Conservation (phyloP, 2,888 invertebrate species). For the Carabus problematicus region DNA sequence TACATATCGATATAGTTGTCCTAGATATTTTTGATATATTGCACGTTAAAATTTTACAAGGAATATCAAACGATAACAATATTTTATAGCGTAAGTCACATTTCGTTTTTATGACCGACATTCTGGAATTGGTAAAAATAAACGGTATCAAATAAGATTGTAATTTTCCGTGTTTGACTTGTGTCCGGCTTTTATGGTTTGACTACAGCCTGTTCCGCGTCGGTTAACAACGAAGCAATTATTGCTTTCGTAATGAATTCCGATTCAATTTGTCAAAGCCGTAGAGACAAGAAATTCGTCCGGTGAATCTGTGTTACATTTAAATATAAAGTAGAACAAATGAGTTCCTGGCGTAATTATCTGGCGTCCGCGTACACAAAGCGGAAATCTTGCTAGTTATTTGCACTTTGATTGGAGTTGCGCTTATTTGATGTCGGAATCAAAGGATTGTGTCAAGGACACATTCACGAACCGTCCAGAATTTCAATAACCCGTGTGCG, state of each 20-base stretch:
- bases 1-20: too few species aligned
- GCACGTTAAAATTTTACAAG: too few species aligned
- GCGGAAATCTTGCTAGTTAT: conserved; percentile 29
- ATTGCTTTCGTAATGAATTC: too few species aligned
- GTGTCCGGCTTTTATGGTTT: conserved; percentile 13
- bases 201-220: not conserved
- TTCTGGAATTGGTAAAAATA: too few species aligned
- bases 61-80: too few species aligned
- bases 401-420: conserved; percentile 40
- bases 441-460: conserved; percentile 15
- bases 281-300: not conserved
- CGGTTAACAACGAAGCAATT: too few species aligned
- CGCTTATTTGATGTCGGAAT: conserved; percentile 34
- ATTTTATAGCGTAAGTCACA: too few species aligned
- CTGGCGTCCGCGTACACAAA: conserved; percentile 1
- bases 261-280: too few species aligned
- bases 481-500: conserved; percentile 30
- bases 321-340: conserved; percentile 7
- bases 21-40: too few species aligned
- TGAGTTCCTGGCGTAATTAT: conserved; percentile 1
- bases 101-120: too few species aligned
- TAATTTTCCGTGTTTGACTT: not conserved
- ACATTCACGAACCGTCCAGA: conserved; percentile 22
- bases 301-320: conserved; percentile 16
- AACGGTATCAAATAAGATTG: too few species aligned